Conservation (phyloP, 1,140 invertebrate genomes). For the Bombus affinis region DNA sequence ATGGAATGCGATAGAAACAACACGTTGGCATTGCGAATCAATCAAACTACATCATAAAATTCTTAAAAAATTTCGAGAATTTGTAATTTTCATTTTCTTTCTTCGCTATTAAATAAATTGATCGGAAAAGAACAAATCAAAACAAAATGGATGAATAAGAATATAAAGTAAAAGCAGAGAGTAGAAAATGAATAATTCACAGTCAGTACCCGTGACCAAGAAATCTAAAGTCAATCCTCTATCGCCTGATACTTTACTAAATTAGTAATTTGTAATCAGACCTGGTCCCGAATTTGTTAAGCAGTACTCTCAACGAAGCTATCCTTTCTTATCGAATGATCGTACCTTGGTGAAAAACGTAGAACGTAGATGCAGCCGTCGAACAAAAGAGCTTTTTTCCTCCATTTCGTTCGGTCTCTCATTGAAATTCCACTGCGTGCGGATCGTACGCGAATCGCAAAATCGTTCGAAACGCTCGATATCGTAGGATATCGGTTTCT, state of each 20-base stretch:
- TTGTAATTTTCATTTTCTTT: too few relatives aligned
- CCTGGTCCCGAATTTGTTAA: not conserved
- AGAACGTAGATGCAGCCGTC: not conserved
- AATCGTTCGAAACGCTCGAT: not conserved
- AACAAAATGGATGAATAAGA: not conserved
- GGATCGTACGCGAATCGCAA: constrained; percentile 29
- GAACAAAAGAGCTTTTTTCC: not conserved
- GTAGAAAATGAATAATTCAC: not conserved
- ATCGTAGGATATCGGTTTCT: constrained; percentile 6
- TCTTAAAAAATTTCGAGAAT: too few relatives aligned
- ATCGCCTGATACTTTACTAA: not conserved
- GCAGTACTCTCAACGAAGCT: not conserved
- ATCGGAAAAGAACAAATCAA: too few relatives aligned
- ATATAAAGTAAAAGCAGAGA: not conserved
- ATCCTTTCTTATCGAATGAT: not conserved
- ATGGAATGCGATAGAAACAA: too few relatives aligned
- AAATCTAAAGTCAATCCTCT: not conserved
- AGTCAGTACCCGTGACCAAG: not conserved
- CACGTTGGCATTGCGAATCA: too few relatives aligned
- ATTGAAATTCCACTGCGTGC: constrained; percentile 22
- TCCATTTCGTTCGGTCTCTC: constrained; percentile 1
- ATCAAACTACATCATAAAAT: too few relatives aligned
- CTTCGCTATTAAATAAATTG: too few relatives aligned
- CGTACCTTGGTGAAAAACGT: not conserved
- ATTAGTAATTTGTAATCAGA: not conserved